A percentile compares a stretch with the other conserved stretches of the same genome.
Conservation (phyloP, 2,888 invertebrate genomes). For the Noctua pronuba region DNA sequence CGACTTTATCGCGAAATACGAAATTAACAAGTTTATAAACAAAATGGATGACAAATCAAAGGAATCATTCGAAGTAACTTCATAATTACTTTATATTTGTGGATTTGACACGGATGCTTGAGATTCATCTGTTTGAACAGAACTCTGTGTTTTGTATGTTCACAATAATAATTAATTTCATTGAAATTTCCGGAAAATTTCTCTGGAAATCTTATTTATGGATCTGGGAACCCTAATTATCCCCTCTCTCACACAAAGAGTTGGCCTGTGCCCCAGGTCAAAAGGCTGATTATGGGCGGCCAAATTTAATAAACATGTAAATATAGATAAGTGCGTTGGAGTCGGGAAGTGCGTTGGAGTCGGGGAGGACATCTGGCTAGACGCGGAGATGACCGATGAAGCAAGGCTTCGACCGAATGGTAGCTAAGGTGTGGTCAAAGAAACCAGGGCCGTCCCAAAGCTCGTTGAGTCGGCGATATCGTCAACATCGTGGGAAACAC, state of each 20-base stretch:
- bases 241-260: neutral
- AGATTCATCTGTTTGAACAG: neutral
- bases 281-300: no score
- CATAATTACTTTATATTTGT: constrained; percentile 14
- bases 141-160: neutral
- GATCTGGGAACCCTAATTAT: neutral
- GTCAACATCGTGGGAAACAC: no score
- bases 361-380: no score
- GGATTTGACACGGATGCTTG: neutral
- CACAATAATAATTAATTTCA: neutral
- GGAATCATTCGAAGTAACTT: constrained; percentile 13
- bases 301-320: no score
- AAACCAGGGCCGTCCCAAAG: no score
- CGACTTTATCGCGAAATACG: constrained; percentile 5
- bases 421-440: no score
- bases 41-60: constrained; percentile 29
- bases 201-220: neutral
- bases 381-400: no score
- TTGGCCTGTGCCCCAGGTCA: neutral
- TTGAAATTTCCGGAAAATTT: neutral
- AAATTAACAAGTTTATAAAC: constrained; percentile 25
- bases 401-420: no score
- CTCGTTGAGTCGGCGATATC: no score
- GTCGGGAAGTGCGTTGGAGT: no score
- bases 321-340: no score